phyloP scores from a whole-genome alignment of 2,888 invertebrate genomes.

The Oasisia sp. region DNA sequence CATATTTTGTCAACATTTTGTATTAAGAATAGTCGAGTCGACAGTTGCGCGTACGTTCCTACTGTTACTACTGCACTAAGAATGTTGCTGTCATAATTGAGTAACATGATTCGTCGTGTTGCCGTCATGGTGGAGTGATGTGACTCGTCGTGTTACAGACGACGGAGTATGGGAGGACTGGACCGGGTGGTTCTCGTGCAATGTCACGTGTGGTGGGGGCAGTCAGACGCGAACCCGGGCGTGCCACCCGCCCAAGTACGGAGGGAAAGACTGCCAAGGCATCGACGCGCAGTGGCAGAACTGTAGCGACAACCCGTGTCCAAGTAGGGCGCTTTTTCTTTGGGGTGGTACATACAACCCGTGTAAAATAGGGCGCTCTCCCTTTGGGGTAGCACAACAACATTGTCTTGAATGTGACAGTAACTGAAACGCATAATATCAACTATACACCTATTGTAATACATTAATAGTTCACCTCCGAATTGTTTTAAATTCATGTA shows the following conservation, averaged over 20 bases:
- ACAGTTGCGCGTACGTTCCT: background rate
- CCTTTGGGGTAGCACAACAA: background rate
- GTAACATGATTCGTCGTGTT: background rate
- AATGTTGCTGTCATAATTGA: background rate
- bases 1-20: no score
- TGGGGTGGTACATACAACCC: no score
- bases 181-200: constrained; percentile 35
- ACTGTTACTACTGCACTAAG: no score
- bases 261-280: constrained; percentile 36
- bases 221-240: constrained; percentile 29
- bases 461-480: no score
- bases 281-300: constrained; percentile 28
- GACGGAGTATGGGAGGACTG: constrained; percentile 36
- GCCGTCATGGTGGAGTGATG: background rate
- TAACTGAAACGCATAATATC: no score
- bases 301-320: constrained; percentile 34
- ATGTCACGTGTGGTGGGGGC: constrained; percentile 36
- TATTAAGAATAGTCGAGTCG: no score
- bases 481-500: no score
- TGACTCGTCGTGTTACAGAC: constrained; percentile 24
- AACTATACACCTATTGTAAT: no score
- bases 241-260: constrained; percentile 39
- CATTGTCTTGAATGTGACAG: background rate
- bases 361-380: no score
- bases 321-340: constrained; percentile 14